Evolutionary conservation across 2,113 vertebrate genomes (phyloP).

Genomic region (Hypocryptadius cinnamomeus): DNA sequence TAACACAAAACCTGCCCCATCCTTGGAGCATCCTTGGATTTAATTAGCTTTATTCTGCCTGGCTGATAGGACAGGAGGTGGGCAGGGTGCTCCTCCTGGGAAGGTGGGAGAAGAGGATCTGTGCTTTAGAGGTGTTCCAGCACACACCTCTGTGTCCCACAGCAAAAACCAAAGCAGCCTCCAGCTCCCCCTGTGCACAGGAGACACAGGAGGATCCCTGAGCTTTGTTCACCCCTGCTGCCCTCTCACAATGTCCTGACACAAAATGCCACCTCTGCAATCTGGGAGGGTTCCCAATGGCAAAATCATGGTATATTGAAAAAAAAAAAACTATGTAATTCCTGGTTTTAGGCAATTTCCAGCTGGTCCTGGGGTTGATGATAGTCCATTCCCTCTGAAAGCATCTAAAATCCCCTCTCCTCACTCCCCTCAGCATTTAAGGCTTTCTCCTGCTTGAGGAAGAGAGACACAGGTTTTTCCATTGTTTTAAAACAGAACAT

Average conservation of each 20-base stretch:
- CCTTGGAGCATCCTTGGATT: not conserved
- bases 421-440: not conserved
- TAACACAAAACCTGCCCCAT: not conserved
- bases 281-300: fast-evolving
- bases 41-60: not conserved
- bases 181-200: not conserved
- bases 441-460: not conserved
- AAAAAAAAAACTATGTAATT: fast-evolving
- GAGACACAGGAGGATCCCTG: not conserved
- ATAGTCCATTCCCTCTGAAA: not conserved
- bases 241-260: fast-evolving
- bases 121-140: fast-evolving
- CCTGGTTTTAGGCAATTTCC: not conserved
- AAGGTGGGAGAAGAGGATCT: not conserved
- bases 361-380: not conserved
- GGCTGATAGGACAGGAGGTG: not conserved
- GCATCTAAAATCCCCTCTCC: too few species aligned
- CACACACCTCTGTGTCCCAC: fast-evolving
- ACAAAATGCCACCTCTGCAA: not conserved
- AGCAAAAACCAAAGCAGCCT: not conserved
- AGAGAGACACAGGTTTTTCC: not conserved
- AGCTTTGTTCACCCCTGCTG: not conserved
- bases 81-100: not conserved
- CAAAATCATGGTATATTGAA: fast-evolving
- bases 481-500: not conserved